phyloP scores from a whole-genome alignment of 2,888 invertebrate species.

The Cryptocephalus primarius region DNA sequence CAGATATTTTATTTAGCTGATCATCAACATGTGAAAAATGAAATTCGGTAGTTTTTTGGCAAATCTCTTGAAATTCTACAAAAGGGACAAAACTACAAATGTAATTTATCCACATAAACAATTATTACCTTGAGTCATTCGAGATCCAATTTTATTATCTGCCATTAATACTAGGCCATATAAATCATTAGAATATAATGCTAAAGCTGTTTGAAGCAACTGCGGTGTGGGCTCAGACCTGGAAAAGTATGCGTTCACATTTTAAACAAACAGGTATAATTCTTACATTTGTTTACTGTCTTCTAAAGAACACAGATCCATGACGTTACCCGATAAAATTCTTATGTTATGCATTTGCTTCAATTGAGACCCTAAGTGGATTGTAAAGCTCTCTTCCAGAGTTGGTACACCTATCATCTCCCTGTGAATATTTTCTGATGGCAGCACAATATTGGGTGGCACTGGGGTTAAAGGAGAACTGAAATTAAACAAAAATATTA shows the following conservation, averaged over 20 bases:
- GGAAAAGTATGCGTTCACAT: slow-evolving; percentile 7
- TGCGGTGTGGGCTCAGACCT: slow-evolving; percentile 59
- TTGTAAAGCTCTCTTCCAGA: slow-evolving; percentile 93
- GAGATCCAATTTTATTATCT: slow-evolving; percentile 40
- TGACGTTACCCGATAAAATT: slow-evolving; percentile 73
- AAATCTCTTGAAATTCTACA: slow-evolving; percentile 56
- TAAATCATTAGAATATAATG: slow-evolving; percentile 85
- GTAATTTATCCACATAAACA: not conserved
- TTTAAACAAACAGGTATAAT: slow-evolving; percentile 2
- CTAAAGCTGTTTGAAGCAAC: slow-evolving; percentile 84
- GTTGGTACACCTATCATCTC: slow-evolving; percentile 22
- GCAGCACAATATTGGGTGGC: slow-evolving; percentile 16
- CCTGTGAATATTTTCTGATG: slow-evolving; percentile 10
- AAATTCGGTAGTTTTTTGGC: slow-evolving; percentile 81
- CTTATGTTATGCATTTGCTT: slow-evolving; percentile 98
- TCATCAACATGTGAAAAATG: slow-evolving; percentile 83
- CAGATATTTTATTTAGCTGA: slow-evolving; percentile 64
- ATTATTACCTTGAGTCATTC: slow-evolving; percentile 27
- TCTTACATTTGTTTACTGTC: slow-evolving; percentile 25
- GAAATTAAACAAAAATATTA: slow-evolving; percentile 5
- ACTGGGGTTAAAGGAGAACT: slow-evolving; percentile 39
- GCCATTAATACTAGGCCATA: slow-evolving; percentile 79
- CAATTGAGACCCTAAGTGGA: slow-evolving; percentile 93
- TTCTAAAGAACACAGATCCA: slow-evolving; percentile 61
- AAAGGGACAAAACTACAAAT: slow-evolving; percentile 7